Evolutionary conservation across 1,140 invertebrate genomes (phyloP), one percentile per base, ranked within the genome.

Genomic region (Solen grandis): DNA sequence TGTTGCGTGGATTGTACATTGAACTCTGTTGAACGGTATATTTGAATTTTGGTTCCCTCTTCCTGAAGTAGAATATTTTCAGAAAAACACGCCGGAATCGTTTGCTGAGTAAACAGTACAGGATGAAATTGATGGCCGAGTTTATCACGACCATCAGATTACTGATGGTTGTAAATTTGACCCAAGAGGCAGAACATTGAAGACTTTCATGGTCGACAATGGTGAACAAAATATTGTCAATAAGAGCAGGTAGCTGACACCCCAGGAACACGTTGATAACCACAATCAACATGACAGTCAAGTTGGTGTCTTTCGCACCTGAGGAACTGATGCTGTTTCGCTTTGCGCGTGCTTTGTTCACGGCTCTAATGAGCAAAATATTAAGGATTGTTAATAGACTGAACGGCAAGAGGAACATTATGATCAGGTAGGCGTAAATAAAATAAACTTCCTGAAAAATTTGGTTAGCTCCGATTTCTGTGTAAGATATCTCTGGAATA

Each of bases 1-100:
- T 41, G 2, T 57, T 36, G n/a, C 69, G 62, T 2, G 59, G 36
- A 16, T 69, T 54, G 25, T 79, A 79, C 22, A 72, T 25, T 62
- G 77, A 80, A 55, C 77, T 80, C 29, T 80, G 68, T 31, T 41
- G 66, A 13, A 78, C 75, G 14, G 75, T 60, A 46, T 59, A 74
- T 46, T 83, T 84, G 36, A 74, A 86, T 57, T 70, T 80, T 72
- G 77, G 77, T 70, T 72, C 35, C 14, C 69, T 75, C 55, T 83
- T 84, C 76, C 85, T 81, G n/a, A 85, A 91, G 46, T 96, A 97
- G 92, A 98, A 98, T 88, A 97, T 94, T 89, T 96, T 95, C 68
- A 97, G 92, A 91, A 98, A 97, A 78, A 97, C 94, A 55, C 96
- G 94, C 88, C 98, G 96, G 92, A 99, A 99, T 90, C 99, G 98